Percentiles rank a stretch among this genome's conserved stretches.
phyloP scores from a whole-genome alignment of 2,888 invertebrate genomes.

The Abrostola tripartita region DNA sequence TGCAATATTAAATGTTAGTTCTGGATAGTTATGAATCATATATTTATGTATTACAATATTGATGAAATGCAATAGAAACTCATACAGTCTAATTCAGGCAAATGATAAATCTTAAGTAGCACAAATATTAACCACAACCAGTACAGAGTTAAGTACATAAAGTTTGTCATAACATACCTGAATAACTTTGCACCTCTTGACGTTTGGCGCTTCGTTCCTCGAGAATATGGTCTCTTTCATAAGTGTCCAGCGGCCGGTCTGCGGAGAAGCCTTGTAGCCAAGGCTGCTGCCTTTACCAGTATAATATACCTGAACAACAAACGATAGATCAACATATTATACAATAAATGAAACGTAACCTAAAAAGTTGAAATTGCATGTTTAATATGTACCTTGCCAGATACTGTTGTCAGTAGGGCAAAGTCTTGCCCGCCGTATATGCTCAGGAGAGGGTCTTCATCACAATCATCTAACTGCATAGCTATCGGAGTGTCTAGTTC shows the following conservation, averaged over 20 bases:
- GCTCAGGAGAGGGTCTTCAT: conserved; percentile 93
- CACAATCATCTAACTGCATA: conserved; percentile 88
- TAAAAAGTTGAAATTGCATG: no score
- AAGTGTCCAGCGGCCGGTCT: conserved; percentile 89
- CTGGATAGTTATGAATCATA: no score
- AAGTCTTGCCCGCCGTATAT: conserved; percentile 97
- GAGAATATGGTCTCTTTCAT: conserved; percentile 85
- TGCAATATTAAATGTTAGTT: no score
- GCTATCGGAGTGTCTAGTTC: conserved; percentile 86
- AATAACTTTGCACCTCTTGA: conserved; percentile 76
- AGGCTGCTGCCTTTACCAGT: conserved; percentile 95
- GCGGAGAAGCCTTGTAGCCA: conserved; percentile 92
- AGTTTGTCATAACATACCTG: conserved; percentile 67
- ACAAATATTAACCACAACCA: no score
- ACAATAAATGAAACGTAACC: neutral
- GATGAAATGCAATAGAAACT: no score
- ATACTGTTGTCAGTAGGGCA: conserved; percentile 93
- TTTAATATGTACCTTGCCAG: conserved; percentile 91
- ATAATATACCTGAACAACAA: conserved; percentile 90
- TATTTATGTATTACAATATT: no score
- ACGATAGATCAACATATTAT: neutral
- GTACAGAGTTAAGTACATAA: neutral
- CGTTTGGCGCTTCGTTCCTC: conserved; percentile 74
- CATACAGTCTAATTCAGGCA: no score
- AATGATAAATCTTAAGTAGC: no score